Evolutionary conservation across 2,113 vertebrate genomes (phyloP).

Genomic region (Dromaius novaehollandiae): DNA sequence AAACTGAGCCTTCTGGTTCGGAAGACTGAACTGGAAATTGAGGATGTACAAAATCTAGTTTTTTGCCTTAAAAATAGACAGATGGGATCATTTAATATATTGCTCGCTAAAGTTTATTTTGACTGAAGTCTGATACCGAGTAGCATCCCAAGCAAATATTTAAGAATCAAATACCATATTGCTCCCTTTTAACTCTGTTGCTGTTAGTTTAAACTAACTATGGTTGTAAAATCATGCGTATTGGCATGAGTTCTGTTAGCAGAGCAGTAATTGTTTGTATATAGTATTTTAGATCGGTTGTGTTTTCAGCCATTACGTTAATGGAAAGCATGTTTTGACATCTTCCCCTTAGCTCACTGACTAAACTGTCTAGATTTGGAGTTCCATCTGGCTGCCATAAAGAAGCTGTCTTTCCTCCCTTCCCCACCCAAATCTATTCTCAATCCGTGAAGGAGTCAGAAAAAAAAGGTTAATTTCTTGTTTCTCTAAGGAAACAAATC

Average conservation of each 20-base stretch:
- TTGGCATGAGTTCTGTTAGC: constrained; percentile 2
- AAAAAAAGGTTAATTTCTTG: neutral
- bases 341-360: neutral
- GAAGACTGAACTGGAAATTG: neutral
- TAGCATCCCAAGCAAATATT: constrained; percentile 37
- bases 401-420: neutral
- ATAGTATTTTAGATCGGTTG: neutral
- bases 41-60: neutral
- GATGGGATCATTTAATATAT: neutral
- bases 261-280: constrained; percentile 10
- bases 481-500: neutral
- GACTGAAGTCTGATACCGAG: constrained; percentile 23
- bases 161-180: constrained; percentile 25
- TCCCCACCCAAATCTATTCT: neutral
- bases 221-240: neutral
- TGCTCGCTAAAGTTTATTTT: constrained; percentile 13
- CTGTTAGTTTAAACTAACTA: neutral
- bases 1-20: neutral
- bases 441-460: neutral
- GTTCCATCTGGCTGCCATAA: neutral
- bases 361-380: neutral
- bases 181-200: constrained; percentile 10
- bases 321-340: constrained; percentile 26
- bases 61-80: constrained; percentile 3
- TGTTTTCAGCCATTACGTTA: neutral